These are phyloP conservation scores for Furcifer pardalis DNA, from an alignment of 2,797 vertebrate genomes.

Conservation along the genomic window DNA sequence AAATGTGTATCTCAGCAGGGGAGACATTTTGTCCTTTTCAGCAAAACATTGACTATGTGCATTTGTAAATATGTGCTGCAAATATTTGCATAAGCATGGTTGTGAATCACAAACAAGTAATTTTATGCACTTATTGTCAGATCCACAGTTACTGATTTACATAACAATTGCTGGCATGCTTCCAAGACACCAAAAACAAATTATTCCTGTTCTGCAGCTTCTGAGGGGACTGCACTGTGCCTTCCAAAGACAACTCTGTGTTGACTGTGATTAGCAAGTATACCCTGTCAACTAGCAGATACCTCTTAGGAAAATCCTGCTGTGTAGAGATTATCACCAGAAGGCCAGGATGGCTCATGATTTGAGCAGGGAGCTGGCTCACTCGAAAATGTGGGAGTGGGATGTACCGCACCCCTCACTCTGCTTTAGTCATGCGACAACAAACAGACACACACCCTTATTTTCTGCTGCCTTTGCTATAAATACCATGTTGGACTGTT, in stretches of 20 bases:
- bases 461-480: neutral
- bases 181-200: neutral
- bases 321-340: neutral
- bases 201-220: neutral
- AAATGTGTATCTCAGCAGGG: neutral
- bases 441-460: too few relatives aligned
- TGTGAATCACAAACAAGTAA: neutral
- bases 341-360: neutral
- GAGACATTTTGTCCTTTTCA: slow-evolving; percentile 34
- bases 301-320: neutral
- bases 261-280: neutral
- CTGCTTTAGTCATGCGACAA: too few relatives aligned
- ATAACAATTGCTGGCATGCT: neutral
- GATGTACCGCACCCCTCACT: too few relatives aligned
- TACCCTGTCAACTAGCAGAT: neutral
- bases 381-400: too few relatives aligned
- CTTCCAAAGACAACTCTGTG: slow-evolving; percentile 10
- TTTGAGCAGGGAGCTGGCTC: too few relatives aligned
- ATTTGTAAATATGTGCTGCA: fast-evolving
- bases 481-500: neutral
- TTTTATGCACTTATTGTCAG: neutral
- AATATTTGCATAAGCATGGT: neutral
- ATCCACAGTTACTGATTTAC: fast-evolving
- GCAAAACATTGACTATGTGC: fast-evolving
- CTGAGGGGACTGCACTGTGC: neutral